Percentiles rank a stretch among this genome's conserved stretches.
Conservation (phyloP, 2,113 vertebrate genomes). For the Scatophagus argus region DNA sequence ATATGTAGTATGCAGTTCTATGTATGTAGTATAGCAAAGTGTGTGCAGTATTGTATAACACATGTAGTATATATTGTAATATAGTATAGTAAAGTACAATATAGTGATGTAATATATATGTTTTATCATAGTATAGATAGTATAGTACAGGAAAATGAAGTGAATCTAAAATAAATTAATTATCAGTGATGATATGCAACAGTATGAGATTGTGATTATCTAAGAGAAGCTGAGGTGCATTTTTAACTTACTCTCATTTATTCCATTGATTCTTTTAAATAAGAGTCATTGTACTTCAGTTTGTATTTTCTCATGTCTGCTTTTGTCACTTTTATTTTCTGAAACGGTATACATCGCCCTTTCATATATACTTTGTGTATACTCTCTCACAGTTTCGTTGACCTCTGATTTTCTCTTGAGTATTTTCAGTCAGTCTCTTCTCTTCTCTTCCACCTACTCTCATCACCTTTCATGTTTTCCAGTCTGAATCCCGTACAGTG, state of each 20-base stretch:
- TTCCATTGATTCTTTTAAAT: background rate
- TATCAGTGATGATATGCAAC: background rate
- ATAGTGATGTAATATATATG: no score
- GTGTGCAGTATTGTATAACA: background rate
- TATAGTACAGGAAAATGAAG: background rate
- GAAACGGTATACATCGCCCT: background rate
- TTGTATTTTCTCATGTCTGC: background rate
- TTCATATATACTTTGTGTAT: background rate
- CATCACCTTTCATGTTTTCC: background rate
- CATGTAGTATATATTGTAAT: no score
- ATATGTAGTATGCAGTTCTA: background rate
- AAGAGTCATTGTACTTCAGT: background rate
- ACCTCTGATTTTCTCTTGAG: background rate
- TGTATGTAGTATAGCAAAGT: background rate
- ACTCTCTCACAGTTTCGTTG: background rate
- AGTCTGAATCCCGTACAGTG: slow-evolving; percentile 6
- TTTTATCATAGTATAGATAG: background rate
- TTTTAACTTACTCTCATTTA: background rate
- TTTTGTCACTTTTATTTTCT: background rate
- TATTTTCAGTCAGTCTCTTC: slow-evolving; percentile 13
- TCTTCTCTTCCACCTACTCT: slow-evolving; percentile 2
- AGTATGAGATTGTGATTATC: background rate
- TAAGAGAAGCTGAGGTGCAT: background rate
- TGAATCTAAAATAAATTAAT: background rate
- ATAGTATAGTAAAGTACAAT: background rate